These are phyloP conservation scores for Vireo altiloquus DNA, from an alignment of 2,113 vertebrate species.

Conservation along the genomic window DNA sequence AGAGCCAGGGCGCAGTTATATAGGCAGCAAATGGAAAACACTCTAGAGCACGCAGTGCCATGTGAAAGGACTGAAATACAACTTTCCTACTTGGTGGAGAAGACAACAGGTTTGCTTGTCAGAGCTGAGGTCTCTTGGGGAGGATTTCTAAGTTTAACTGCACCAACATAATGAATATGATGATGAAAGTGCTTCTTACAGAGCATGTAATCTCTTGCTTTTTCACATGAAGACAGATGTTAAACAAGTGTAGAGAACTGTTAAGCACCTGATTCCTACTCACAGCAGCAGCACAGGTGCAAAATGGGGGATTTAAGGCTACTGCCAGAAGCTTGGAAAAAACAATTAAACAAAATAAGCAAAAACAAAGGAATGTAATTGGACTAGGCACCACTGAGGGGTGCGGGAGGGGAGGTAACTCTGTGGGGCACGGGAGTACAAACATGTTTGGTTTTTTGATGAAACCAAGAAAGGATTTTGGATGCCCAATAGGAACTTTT, in stretches of 20 bases:
- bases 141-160: neutral
- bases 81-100: neutral
- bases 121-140: neutral
- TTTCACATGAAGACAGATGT: neutral
- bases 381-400: neutral
- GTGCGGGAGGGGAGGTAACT: neutral
- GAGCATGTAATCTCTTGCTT: neutral
- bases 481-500: neutral
- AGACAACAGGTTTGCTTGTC: neutral
- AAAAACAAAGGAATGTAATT: neutral
- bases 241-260: neutral
- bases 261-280: neutral
- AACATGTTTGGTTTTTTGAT: accelerated
- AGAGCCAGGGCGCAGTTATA: accelerated
- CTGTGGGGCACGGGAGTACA: accelerated
- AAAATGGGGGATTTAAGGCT: neutral
- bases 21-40: neutral
- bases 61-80: neutral
- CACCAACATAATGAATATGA: neutral
- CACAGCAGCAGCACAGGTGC: neutral
- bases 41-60: accelerated
- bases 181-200: neutral
- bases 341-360: neutral
- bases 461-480: neutral
- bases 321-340: neutral